Evolutionary conservation across 2,113 vertebrate genomes (phyloP), one percentile per base, ranked within the genome.

Genomic region (Lucifuga dentata): DNA sequence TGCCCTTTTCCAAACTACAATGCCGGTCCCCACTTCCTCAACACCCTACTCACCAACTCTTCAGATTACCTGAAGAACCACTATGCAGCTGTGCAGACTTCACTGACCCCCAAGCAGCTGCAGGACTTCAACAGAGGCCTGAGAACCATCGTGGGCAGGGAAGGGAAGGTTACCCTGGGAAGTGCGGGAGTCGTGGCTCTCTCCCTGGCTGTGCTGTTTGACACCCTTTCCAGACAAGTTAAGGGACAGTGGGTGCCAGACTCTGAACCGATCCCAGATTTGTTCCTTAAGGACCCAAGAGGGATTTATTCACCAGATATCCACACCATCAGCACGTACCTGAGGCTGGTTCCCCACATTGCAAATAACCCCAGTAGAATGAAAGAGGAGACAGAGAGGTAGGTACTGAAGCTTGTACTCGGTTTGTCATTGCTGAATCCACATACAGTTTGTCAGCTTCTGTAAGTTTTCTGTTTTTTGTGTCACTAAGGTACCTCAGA

Each of bases 171-270:
- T 17, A 68, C 62, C 15, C 10, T 40, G 20, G 84, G 77, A 1
- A 68, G 70, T 0, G 35, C 76, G 1, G 80, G 77, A 6, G 45
- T 83, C 2, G 69, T 81, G 61, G 80, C 84, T 4, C 46, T 83
- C 16, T 71, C 84, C 12, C 68, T 81, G 55, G 70, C 64, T 19
- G 15, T 84, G 43, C 39, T 84, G 60, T 81, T 81, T 50, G 75
- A 84, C 60, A 73, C 61, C 5, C 50, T 86, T 5, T 66, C 74
- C 2, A 56, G 11, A 56, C 43, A 76, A 50, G 68, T 15, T 9
- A 81, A 9, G 26, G 73, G 73, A 32, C 52, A 72, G 43, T 17
- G 19, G 1, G 61, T 59, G 65, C 23, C 73, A 1, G 61, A 78
- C 0, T 62, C 26, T 1, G 77, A 26, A 11, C 66, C 51, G 3